Percentiles rank a stretch among this genome's conserved stretches.
These are phyloP conservation scores for Eurois occulta DNA, from an alignment of 2,888 invertebrate genomes.

Conservation along the genomic window DNA sequence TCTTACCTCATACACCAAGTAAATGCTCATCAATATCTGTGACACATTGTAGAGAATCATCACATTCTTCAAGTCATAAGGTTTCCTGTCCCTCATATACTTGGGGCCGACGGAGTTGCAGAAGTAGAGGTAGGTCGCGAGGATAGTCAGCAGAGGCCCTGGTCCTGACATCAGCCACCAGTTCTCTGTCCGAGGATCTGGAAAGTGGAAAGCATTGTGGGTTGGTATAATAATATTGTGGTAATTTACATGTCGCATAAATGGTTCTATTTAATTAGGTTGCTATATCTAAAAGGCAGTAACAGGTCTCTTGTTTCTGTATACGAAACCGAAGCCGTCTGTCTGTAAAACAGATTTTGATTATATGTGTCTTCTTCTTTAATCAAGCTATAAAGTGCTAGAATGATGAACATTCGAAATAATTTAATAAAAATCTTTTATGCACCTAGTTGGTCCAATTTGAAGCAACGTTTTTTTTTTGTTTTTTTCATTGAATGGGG, in stretches of 20 bases:
- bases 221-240: not conserved
- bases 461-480: not conserved
- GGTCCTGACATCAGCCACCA: conserved; percentile 95
- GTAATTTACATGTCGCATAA: not conserved
- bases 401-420: not conserved
- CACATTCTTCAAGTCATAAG: conserved; percentile 93
- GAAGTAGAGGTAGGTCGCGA: conserved; percentile 93
- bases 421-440: not conserved
- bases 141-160: conserved; percentile 92
- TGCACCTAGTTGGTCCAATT: not conserved
- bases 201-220: conserved; percentile 63
- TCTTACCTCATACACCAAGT: conserved; percentile 90
- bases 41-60: conserved; percentile 96
- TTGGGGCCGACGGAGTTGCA: conserved; percentile 94
- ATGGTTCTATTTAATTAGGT: not conserved
- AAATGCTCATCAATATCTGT: conserved; percentile 96
- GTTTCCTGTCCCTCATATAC: conserved; percentile 93
- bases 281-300: no score
- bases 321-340: not conserved
- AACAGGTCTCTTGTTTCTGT: no score
- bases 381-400: not conserved
- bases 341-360: not conserved
- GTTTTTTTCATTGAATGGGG: not conserved
- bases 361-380: not conserved
- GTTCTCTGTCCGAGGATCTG: conserved; percentile 94